A percentile compares a stretch with the other conserved stretches of the same genome.
Conservation (phyloP, 2,797 vertebrate species). For the Semotilus atromaculatus region DNA sequence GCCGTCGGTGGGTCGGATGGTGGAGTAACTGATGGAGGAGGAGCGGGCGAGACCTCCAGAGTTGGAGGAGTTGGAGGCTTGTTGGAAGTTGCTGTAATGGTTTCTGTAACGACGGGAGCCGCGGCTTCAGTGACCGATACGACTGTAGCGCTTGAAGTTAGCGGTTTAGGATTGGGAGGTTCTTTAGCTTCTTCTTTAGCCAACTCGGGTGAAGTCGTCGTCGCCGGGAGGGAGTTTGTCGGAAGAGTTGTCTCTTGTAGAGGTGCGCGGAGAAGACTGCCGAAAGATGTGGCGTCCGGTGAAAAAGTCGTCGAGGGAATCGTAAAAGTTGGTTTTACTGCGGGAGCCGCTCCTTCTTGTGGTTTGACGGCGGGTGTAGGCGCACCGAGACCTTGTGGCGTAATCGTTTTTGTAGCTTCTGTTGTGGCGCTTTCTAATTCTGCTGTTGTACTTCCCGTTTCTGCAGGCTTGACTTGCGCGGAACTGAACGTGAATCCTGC, state of each 20-base stretch:
- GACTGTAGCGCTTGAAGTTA: conserved; percentile 15
- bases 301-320: conserved; percentile 67
- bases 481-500: conserved; percentile 75
- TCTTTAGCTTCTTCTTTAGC: conserved; percentile 59
- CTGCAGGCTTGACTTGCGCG: conserved; percentile 70
- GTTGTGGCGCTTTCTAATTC: not conserved
- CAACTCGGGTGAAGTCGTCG: conserved; percentile 68
- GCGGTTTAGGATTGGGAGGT: conserved; percentile 47
- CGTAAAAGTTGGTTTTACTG: conserved; percentile 76
- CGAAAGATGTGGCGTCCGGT: conserved; percentile 72
- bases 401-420: conserved; percentile 54
- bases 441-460: conserved; percentile 54
- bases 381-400: not conserved
- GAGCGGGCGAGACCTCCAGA: conserved; percentile 39
- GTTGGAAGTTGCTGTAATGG: conserved; percentile 23
- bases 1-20: not conserved
- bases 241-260: conserved; percentile 57
- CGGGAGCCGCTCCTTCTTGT: conserved; percentile 64
- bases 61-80: conserved; percentile 19
- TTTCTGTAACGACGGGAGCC: conserved; percentile 25
- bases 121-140: not conserved
- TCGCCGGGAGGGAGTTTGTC: conserved; percentile 62
- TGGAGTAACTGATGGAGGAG: conserved; percentile 22
- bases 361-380: conserved; percentile 74
- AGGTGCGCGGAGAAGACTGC: conserved; percentile 75